phyloP scores from a whole-genome alignment of 2,797 vertebrate genomes.

The Mustela erminea region DNA sequence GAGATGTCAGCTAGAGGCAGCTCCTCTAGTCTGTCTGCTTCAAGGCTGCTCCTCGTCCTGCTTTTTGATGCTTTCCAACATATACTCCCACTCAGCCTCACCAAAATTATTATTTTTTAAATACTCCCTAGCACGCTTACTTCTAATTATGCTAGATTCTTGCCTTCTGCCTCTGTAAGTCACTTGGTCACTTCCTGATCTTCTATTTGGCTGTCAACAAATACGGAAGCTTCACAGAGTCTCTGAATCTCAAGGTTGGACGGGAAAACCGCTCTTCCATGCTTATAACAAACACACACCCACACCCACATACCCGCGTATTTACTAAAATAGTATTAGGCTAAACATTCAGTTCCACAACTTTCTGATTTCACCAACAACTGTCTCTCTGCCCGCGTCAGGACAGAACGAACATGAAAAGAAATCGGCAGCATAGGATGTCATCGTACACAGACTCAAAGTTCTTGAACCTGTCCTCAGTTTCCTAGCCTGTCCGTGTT shows the following conservation, averaged over 20 bases:
- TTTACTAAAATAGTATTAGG: not conserved
- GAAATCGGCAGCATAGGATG: not conserved
- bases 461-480: not conserved
- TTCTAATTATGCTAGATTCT: not conserved
- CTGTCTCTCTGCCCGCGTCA: not conserved
- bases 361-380: constrained; percentile 37
- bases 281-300: not conserved
- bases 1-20: not conserved
- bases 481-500: not conserved
- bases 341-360: not conserved
- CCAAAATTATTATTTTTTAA: constrained; percentile 35
- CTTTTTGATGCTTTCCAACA: not conserved
- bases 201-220: constrained; percentile 39
- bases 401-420: not conserved
- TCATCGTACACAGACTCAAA: not conserved
- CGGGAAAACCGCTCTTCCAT: not conserved
- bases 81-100: not conserved
- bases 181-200: constrained; percentile 45
- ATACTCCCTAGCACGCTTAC: not conserved
- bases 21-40: not conserved
- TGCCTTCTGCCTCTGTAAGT: constrained; percentile 36
- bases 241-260: constrained; percentile 36
- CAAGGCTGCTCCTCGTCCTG: not conserved
- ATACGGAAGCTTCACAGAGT: constrained; percentile 20
- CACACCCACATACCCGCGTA: not conserved